Base-by-base conservation (phyloP, 2,888 invertebrate species). In the Perizoma affinitatum region DNA sequence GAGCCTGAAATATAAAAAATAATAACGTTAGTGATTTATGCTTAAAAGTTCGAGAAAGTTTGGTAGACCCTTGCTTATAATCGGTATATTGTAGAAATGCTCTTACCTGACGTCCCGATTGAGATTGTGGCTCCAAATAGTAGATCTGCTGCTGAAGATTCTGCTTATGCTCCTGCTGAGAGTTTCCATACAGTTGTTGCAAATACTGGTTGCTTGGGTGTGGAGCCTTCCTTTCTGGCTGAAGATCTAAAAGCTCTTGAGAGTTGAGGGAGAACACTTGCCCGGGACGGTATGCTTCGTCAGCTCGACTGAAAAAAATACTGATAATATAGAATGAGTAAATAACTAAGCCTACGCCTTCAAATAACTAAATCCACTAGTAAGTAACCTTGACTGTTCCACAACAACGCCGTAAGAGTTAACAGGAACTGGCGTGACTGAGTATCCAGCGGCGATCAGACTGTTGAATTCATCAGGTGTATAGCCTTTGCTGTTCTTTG, bases 181-280 rank as follows among this genome's bases (percentile, higher is more conserved):
- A 82, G 42, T 79, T 84, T 50, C 65, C 69, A 65, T 90, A 90
- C 43, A 90, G 67, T 53, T 90, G 89, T 67, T 90, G 90, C 11
- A 90, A 70, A 35, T 86, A 79, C 66, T 88, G 86, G 58, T 75
- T 79, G 63, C 76, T 81, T 5, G 78, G 63, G 1, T 86, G 66
- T 0, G 90, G 90, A 0, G 88, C 84, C 60, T 90, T 88, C 36
- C 92, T 76, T 67, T 91, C 90, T 4, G 85, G 90, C 65, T 92
- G 91, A 33, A 92, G 72, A 3, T 90, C 92, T 43, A 92, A 61
- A 2, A 92, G 75, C 58, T 92, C 92, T 64, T 84, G 89, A 0
- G 84, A 66, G 69, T 91, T 90, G 6, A 92, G 74, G 0, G 91
- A 91, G 67, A 84, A 87, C 58, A 92, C 92, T 69, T 92, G 92